Evolutionary conservation across 2,888 invertebrate genomes (phyloP).

Genomic region (Lepas anatifera): DNA sequence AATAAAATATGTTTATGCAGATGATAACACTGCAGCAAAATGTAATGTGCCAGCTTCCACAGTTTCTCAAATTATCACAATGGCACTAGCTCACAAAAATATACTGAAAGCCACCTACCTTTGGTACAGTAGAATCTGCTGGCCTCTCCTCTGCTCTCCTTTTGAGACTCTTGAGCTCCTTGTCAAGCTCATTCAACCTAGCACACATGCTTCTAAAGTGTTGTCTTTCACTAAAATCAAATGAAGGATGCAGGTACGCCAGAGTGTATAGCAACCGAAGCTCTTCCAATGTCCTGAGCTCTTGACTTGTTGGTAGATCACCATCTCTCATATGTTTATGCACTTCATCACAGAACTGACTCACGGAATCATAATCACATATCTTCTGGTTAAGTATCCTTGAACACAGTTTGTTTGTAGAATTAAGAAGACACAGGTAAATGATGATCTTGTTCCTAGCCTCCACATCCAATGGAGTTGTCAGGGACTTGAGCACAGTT

Average conservation of each 20-base stretch:
- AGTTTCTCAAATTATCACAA: too few species aligned
- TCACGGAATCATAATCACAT: slow-evolving; percentile 1
- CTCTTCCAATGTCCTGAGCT: neutral
- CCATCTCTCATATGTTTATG: neutral
- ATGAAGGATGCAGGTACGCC: neutral
- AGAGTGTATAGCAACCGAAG: neutral
- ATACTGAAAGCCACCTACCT: too few species aligned
- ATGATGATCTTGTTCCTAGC: neutral
- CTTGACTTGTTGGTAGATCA: neutral
- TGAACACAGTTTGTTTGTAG: slow-evolving; percentile 10
- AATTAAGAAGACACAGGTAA: slow-evolving; percentile 10
- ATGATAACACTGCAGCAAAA: too few species aligned
- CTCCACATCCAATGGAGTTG: neutral
- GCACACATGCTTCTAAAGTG: neutral
- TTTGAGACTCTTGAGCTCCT: neutral
- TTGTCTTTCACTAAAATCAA: slow-evolving; percentile 8
- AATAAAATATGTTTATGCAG: too few species aligned
- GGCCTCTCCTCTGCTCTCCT: neutral
- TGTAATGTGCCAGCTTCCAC: too few species aligned
- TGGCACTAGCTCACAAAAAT: too few species aligned
- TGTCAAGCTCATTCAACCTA: neutral
- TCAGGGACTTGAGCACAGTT: neutral
- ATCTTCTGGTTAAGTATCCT: slow-evolving; percentile 7
- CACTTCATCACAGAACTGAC: slow-evolving; percentile 5
- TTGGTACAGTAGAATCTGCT: slow-evolving; percentile 1